These are phyloP conservation scores for Athalia rosae DNA, from an alignment of 2,888 invertebrate genomes.

Conservation along the genomic window DNA sequence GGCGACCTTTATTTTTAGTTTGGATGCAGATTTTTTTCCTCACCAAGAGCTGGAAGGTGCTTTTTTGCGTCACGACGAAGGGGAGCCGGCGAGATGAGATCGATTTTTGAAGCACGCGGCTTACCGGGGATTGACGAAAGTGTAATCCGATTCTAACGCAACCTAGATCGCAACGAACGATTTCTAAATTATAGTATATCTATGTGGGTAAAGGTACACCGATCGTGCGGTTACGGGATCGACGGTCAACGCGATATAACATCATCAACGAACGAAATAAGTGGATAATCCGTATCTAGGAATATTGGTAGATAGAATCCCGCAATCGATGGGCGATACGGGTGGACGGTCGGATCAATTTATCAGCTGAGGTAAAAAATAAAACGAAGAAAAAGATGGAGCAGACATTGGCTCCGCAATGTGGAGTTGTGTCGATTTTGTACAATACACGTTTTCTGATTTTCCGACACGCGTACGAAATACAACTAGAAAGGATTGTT, in stretches of 20 bases:
- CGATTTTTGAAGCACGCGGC: neutral
- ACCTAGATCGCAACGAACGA: slow-evolving; percentile 27
- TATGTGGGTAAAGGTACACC: slow-evolving; percentile 29
- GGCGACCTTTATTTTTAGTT: too few relatives aligned
- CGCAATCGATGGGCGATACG: neutral
- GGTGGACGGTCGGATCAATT: neutral
- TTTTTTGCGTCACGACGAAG: too few relatives aligned
- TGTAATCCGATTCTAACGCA: slow-evolving; percentile 38
- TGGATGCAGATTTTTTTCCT: too few relatives aligned
- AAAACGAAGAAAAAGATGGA: slow-evolving; percentile 14
- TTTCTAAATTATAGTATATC: slow-evolving; percentile 11
- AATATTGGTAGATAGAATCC: too few relatives aligned
- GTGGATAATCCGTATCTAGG: neutral
- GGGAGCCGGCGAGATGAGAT: neutral
- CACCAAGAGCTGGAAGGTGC: neutral
- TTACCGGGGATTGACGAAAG: slow-evolving; percentile 13
- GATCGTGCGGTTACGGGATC: neutral
- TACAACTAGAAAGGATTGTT: too few relatives aligned
- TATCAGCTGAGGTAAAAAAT: neutral
- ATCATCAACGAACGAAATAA: neutral
- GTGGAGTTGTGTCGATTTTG: too few relatives aligned
- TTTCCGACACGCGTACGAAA: too few relatives aligned
- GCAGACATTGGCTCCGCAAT: neutral
- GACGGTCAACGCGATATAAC: neutral
- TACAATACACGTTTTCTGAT: too few relatives aligned